Percentiles rank a stretch among this genome's conserved stretches.
These are phyloP conservation scores for Barypeithes pellucidus DNA, from an alignment of 2,888 invertebrate species.

Conservation along the genomic window DNA sequence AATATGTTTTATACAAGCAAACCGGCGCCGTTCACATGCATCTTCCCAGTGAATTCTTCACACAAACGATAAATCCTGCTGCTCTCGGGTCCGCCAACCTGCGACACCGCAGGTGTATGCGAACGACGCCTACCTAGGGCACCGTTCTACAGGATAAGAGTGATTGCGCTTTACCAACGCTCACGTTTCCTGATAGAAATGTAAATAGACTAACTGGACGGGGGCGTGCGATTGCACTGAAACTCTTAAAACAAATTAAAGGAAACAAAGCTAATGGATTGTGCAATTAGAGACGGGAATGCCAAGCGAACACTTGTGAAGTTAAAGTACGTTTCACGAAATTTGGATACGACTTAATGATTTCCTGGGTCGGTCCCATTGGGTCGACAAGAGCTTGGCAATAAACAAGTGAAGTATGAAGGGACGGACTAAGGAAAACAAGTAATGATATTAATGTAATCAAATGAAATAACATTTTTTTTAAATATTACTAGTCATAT, in stretches of 20 bases:
- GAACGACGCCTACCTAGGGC: conserved; percentile 35
- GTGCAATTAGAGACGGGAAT: conserved; percentile 3
- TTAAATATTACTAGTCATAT: too few relatives aligned
- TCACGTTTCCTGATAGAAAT: conserved; percentile 34
- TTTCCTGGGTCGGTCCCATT: too few relatives aligned
- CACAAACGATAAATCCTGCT: conserved; percentile 27
- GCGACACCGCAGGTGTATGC: conserved; percentile 39
- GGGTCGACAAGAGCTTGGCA: too few relatives aligned
- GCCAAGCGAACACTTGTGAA: neutral
- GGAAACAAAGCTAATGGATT: neutral
- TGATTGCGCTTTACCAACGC: conserved; percentile 31
- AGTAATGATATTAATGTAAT: too few relatives aligned
- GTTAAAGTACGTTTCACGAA: too few relatives aligned
- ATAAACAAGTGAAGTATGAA: too few relatives aligned
- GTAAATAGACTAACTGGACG: conserved; percentile 29
- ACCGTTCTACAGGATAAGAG: conserved; percentile 25
- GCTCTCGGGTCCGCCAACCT: conserved; percentile 31
- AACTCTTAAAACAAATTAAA: conserved; percentile 21
- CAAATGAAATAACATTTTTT: too few relatives aligned
- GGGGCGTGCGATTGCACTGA: conserved; percentile 5
- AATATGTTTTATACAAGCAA: neutral
- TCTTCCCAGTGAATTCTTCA: conserved; percentile 1
- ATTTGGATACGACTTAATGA: too few relatives aligned
- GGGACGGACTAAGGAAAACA: too few relatives aligned
- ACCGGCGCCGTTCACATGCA: neutral